Base-by-base conservation (phyloP, 2,797 vertebrate genomes). In the Danio jaintianensis region DNA sequence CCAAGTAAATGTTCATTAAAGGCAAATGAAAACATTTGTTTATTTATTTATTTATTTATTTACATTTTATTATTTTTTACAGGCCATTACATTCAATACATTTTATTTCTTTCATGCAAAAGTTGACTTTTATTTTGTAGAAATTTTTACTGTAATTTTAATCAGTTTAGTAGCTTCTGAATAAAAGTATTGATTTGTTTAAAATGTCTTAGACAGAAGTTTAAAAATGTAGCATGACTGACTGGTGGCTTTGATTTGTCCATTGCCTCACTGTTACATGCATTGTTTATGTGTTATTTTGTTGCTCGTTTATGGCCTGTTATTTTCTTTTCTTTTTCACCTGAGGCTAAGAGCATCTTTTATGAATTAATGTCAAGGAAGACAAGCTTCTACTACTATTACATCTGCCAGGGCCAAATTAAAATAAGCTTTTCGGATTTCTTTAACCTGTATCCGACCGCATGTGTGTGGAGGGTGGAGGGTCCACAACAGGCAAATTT, bases 161-260 rank as follows among this genome's bases (percentile, higher is more conserved):
- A 29, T 48, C 16, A 18, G 9, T 63, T 18, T 36, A 48, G 48
- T 50, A 5, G 4, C 36, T 11, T 8, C 20, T 36, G 5, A 4
- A 68, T 50, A 4, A 36, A 36, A 18, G 1, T 55, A 18, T 59
- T 8, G 0, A 36, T 59, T 38, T 59, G 2, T 59, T 59, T 36
- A 3, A 5, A 48, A 50, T 29, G 20, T 10, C 12, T 47, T 67
- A 4, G 67, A 47, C 43, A 48, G 22, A 15, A 16, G 11, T 64
- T 43, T 16, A 48, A 89, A 95, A 96, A 96, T 96, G 96, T 96
- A 95, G 1, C 92, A 96, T 96, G 96, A 98, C 95, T 95, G 95
- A 29, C 29, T 29, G 29, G 95, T 97, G 93, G 89, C 91, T 94
- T 93, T 0, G 16, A 40, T 55, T 86, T 86, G 88, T 94, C 88